phyloP scores from a whole-genome alignment of 1,140 invertebrate genomes.

The Hylaeus anthracinus region DNA sequence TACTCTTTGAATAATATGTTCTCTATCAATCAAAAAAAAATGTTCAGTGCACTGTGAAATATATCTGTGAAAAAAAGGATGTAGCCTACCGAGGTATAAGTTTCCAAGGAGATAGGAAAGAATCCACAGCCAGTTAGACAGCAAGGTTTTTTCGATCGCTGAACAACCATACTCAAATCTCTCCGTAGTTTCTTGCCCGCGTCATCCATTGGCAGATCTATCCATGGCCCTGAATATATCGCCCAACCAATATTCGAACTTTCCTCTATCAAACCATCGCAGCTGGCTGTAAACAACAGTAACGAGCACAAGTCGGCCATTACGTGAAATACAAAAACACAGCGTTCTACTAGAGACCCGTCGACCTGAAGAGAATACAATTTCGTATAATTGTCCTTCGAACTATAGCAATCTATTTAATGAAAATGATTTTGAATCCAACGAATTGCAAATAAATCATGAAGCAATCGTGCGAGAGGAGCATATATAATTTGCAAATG shows the following conservation, averaged over 20 bases:
- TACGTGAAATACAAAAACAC: constrained; percentile 44
- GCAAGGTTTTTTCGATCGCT: constrained; percentile 31
- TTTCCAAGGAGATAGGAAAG: constrained; percentile 57
- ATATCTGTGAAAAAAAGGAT: background rate
- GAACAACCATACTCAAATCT: constrained; percentile 37
- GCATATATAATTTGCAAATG: background rate
- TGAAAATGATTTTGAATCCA: too few relatives aligned
- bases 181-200: constrained; percentile 23
- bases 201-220: constrained; percentile 3
- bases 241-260: constrained; percentile 33
- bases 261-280: constrained; percentile 46
- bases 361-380: constrained; percentile 16
- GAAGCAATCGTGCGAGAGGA: background rate
- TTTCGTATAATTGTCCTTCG: too few relatives aligned
- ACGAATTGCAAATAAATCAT: too few relatives aligned
- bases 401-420: too few relatives aligned
- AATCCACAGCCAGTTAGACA: constrained; percentile 55
- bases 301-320: constrained; percentile 35
- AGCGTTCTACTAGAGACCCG: background rate
- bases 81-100: constrained; percentile 39
- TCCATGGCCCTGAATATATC: constrained; percentile 45
- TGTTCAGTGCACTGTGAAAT: too few relatives aligned
- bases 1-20: too few relatives aligned
- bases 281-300: constrained; percentile 44
- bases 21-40: too few relatives aligned